Conservation (phyloP, 2,797 vertebrate genomes). For the Tokudaia tokunoshimensis region DNA sequence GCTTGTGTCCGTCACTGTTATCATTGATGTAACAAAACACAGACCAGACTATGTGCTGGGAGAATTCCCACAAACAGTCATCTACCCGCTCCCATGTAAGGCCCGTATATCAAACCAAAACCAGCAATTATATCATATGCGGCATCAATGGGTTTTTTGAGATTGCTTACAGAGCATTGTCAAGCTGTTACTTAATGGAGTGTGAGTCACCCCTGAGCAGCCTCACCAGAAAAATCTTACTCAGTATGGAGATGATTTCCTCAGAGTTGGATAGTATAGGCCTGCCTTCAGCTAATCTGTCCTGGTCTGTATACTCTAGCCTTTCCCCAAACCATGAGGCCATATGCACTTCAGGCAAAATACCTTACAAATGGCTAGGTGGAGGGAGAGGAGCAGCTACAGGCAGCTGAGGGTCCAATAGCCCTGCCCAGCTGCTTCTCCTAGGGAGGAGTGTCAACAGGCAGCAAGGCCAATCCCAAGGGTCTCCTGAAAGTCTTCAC, state of each 20-base stretch:
- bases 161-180: not conserved
- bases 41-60: not conserved
- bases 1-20: no score
- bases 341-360: not conserved
- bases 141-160: not conserved
- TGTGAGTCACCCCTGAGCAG: no score
- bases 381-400: not conserved
- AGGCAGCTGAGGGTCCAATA: not conserved
- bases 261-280: no score
- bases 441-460: not conserved
- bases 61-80: no score
- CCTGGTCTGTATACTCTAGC: not conserved
- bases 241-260: no score
- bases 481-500: no score
- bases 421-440: not conserved
- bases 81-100: not conserved
- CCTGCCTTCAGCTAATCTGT: not conserved
- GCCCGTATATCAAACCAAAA: no score
- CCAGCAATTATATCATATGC: not conserved
- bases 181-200: not conserved
- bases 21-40: not conserved
- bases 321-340: not conserved
- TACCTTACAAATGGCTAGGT: not conserved
- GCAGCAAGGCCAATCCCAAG: not conserved
- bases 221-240: not conserved